Percentiles rank a stretch among this genome's conserved stretches.
Evolutionary conservation across 2,888 invertebrate species (phyloP).

Genomic region (Chydorus sphaericus): DNA sequence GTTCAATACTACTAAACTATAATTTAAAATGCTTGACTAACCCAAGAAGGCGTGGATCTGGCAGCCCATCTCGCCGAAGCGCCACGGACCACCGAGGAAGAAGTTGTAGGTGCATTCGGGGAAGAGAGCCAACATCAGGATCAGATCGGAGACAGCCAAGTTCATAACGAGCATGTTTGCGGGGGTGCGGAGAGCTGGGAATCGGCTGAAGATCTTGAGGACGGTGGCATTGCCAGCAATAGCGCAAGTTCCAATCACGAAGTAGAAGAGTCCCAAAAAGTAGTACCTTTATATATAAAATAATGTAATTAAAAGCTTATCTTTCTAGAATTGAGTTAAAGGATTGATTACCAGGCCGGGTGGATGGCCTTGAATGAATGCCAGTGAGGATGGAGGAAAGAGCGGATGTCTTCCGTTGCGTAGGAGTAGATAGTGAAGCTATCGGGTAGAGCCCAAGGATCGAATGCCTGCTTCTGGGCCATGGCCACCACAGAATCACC

Average conservation of each 20-base stretch:
- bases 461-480: constrained; percentile 13
- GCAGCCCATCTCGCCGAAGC: constrained; percentile 24
- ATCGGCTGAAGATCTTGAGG: constrained; percentile 14
- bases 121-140: constrained; percentile 25
- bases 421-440: constrained; percentile 14
- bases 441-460: constrained; percentile 16
- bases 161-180: constrained; percentile 28
- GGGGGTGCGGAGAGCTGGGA: constrained; percentile 23
- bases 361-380: constrained; percentile 20
- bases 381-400: constrained; percentile 20
- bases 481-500: constrained; percentile 11
- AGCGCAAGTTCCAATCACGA: constrained; percentile 16
- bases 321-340: too few relatives aligned
- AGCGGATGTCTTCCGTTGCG: constrained; percentile 14
- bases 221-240: constrained; percentile 13
- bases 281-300: too few relatives aligned
- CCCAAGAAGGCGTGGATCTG: constrained; percentile 26
- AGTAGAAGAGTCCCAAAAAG: constrained; percentile 19
- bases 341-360: constrained; percentile 19
- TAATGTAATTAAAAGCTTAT: too few relatives aligned
- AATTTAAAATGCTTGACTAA: background rate
- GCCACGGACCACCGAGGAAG: constrained; percentile 22
- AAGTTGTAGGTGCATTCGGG: constrained; percentile 18
- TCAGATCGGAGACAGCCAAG: constrained; percentile 26
- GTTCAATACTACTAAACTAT: background rate